Base-by-base conservation (phyloP, 2,113 vertebrate genomes). In the Macaca mulatta region DNA sequence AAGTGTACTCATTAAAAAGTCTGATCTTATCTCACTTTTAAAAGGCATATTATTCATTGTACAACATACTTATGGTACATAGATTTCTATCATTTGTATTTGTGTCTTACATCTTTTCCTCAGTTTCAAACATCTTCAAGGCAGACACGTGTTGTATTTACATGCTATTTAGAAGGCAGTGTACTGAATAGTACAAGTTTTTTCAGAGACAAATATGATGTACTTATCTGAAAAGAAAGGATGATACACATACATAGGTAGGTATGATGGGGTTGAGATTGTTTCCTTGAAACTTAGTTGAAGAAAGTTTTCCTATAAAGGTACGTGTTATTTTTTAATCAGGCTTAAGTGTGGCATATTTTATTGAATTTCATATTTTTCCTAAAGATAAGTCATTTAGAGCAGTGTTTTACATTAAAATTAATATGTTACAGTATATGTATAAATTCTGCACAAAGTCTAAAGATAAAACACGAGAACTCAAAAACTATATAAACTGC, bases 401-500 rank as follows among this genome's bases (percentile, higher is more conserved):
- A 22, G 18, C 38, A 75, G 13, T 45, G 69, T 61, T 94, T 93
- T 85, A 30, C 89, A 86, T 92, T 96, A 72, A 97, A 69, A 23
- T 84, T 78, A 91, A 81, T 64, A 32, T 93, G 4, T 43, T 81
- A 4, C 50, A 11, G 4, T 23, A 72, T 81, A 45, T 89, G 50
- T 72, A 40, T 89, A 89, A 94, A 93, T 57, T 95, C 67, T 80
- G 6, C 22, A 74, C 91, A 74, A 40, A 83, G 86, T 45, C 48
- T 93, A 72, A 72, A 82, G 45, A 27, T 89, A 85, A 92, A 93
- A 8, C 4, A 25, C 22, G 12, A 86, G 23, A 92, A 70, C 45
- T 55, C 2, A n/a, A 61, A 91, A 48, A n/a, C 12, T 50, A 32
- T 92, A 90, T 50, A 87, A 70, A 74, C 9, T 67, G 59, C 40